These are phyloP conservation scores for Eupsittula cactorum DNA, from an alignment of 2,113 vertebrate genomes.

Conservation along the genomic window DNA sequence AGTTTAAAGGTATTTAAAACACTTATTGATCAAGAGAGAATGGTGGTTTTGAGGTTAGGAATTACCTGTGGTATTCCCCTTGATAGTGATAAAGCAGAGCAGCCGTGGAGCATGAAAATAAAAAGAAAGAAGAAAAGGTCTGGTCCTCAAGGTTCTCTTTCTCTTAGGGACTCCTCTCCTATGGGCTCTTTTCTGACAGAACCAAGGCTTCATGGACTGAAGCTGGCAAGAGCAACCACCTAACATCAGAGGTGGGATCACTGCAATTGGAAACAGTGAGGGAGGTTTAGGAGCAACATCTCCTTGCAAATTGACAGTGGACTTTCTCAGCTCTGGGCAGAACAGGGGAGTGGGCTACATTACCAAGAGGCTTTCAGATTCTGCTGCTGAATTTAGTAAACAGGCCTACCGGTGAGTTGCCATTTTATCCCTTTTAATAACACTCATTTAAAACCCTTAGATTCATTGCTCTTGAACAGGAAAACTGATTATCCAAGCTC, in stretches of 20 bases:
- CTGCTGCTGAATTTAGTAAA: background rate
- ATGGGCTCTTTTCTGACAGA: background rate
- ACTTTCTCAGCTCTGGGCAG: background rate
- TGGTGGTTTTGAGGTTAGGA: background rate
- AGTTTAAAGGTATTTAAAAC: background rate
- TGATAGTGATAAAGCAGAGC: background rate
- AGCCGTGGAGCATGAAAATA: background rate
- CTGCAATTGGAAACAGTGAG: background rate
- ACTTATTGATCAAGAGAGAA: background rate
- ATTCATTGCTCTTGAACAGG: conserved; percentile 12
- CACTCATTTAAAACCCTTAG: background rate
- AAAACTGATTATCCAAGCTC: conserved; percentile 38
- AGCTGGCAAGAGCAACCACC: background rate
- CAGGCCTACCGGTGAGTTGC: background rate
- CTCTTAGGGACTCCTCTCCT: background rate
- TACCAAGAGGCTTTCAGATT: background rate
- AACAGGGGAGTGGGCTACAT: background rate
- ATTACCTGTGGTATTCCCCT: background rate
- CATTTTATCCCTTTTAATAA: background rate
- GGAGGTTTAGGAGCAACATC: background rate
- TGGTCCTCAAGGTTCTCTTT: background rate
- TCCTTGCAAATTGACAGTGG: background rate
- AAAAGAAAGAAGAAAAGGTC: background rate
- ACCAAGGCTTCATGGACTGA: background rate
- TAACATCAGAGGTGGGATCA: background rate